These are phyloP conservation scores for Eretmochelys imbricata DNA, from an alignment of 2,113 vertebrate species.

Conservation along the genomic window DNA sequence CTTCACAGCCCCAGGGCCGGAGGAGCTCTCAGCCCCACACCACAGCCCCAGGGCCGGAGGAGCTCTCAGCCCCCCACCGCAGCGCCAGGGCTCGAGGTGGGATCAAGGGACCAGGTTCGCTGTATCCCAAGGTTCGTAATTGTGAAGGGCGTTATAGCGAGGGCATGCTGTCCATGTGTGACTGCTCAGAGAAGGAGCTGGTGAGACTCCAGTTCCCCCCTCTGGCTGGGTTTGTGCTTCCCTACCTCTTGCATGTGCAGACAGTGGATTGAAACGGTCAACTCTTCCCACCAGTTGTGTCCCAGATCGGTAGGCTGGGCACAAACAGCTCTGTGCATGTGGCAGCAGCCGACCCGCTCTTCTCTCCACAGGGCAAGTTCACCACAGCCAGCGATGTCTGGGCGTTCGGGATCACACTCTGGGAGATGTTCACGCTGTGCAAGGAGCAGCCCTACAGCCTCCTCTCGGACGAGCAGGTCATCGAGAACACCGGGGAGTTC, in stretches of 20 bases:
- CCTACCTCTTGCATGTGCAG: background rate
- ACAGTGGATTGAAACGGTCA: background rate
- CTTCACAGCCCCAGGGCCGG: too few species aligned
- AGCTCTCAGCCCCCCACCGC: background rate
- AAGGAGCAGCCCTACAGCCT: slow-evolving; percentile 89
- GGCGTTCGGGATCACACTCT: slow-evolving; percentile 88
- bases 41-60: too few species aligned
- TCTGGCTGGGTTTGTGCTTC: background rate
- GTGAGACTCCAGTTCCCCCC: too few species aligned
- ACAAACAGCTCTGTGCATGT: background rate
- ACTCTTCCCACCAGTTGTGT: background rate
- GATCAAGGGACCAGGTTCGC: too few species aligned
- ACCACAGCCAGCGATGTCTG: slow-evolving; percentile 88
- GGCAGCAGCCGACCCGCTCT: background rate
- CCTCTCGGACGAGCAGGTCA: slow-evolving; percentile 88
- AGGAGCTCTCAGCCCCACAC: too few species aligned
- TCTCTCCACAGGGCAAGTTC: slow-evolving; percentile 84
- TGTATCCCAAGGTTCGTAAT: too few species aligned
- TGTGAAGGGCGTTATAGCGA: too few species aligned
- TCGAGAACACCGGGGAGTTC: slow-evolving; percentile 90
- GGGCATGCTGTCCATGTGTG: background rate
- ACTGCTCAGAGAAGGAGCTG: background rate
- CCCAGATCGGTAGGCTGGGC: background rate
- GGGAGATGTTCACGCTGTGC: slow-evolving; percentile 90
- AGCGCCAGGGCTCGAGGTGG: too few species aligned